phyloP scores from a whole-genome alignment of 2,888 invertebrate species.

The Eurytoma californica region DNA sequence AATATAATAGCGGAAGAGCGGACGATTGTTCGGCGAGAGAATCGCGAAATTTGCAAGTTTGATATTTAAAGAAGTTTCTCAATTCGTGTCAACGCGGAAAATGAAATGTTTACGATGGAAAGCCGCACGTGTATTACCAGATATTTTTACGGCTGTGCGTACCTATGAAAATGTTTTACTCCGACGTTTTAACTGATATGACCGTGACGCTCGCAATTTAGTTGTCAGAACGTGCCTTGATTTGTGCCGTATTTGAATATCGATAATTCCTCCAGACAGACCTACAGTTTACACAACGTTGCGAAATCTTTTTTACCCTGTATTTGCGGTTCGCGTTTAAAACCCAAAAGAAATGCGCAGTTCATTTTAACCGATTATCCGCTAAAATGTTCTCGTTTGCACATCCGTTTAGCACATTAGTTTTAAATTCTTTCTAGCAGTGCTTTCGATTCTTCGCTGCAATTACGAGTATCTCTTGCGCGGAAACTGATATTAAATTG shows the following conservation, averaged over 20 bases:
- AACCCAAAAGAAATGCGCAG: background rate
- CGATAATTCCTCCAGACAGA: conserved; percentile 31
- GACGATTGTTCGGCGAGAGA: no score
- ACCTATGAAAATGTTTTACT: conserved; percentile 30
- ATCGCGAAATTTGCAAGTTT: no score
- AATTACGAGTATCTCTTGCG: no score
- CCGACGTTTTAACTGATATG: conserved; percentile 36
- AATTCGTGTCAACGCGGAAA: background rate
- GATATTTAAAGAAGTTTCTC: no score
- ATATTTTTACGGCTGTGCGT: conserved; percentile 18
- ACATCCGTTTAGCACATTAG: no score
- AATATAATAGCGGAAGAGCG: no score
- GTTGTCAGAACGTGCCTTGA: conserved; percentile 32
- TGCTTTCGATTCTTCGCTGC: no score
- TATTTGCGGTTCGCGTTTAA: background rate
- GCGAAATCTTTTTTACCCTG: background rate
- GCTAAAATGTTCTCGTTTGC: no score
- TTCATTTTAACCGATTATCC: no score
- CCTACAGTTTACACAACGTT: conserved; percentile 9
- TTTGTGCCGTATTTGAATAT: conserved; percentile 37
- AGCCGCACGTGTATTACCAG: conserved; percentile 1
- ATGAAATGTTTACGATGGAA: conserved; percentile 26
- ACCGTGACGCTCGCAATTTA: conserved; percentile 33
- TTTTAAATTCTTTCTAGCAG: no score
- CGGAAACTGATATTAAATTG: no score